phyloP scores from a whole-genome alignment of 2,113 vertebrate genomes.

The Sturnus vulgaris region DNA sequence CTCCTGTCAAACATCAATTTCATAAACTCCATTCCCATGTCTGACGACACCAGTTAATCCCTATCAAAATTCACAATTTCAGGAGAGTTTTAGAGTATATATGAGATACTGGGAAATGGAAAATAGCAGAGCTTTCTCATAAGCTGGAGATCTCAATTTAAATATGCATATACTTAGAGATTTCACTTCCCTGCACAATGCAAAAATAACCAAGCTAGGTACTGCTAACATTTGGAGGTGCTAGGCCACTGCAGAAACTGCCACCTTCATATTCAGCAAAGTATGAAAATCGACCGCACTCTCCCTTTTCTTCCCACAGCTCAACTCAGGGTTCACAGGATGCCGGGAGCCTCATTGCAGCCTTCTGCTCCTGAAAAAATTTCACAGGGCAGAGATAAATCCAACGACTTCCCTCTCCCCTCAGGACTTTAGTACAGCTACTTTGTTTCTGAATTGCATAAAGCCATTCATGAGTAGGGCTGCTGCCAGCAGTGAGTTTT shows the following conservation, averaged over 20 bases:
- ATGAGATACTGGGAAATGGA: not conserved
- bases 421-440: not conserved
- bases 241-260: not conserved
- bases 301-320: not conserved
- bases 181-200: not conserved
- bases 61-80: not conserved
- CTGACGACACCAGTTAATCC: not conserved
- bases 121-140: not conserved
- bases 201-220: not conserved
- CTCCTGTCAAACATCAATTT: not conserved
- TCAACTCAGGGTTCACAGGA: not conserved
- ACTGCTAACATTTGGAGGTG: not conserved
- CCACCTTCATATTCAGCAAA: not conserved
- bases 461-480: not conserved
- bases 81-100: not conserved
- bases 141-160: not conserved
- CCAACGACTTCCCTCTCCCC: not conserved
- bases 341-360: not conserved
- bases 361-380: not conserved
- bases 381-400: not conserved
- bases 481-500: not conserved
- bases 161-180: not conserved
- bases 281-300: fast-evolving
- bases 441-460: not conserved
- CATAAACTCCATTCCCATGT: not conserved